Percentiles rank a stretch among this genome's conserved stretches.
Conservation (phyloP, 1,140 invertebrate species). For the Zaprionus africanus region DNA sequence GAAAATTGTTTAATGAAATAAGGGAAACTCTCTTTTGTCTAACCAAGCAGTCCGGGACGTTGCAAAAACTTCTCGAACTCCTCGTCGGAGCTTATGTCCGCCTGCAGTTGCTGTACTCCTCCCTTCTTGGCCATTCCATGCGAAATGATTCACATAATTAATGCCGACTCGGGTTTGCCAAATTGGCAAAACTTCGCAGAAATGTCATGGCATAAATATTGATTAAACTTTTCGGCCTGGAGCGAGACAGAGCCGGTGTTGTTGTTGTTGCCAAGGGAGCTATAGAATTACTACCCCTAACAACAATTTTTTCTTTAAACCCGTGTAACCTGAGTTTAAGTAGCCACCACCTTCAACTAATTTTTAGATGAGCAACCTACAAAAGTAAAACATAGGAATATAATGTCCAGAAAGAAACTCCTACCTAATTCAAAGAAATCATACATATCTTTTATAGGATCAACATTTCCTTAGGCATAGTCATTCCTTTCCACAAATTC, state of each 20-base stretch:
- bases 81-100: constrained; percentile 92
- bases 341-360: background rate
- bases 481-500: background rate
- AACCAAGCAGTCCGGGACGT: constrained; percentile 92
- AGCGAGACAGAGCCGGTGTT: background rate
- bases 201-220: constrained; percentile 21
- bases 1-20: background rate
- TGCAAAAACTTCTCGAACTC: constrained; percentile 93
- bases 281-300: background rate
- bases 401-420: background rate
- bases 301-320: background rate
- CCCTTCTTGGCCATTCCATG: constrained; percentile 88
- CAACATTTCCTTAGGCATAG: background rate
- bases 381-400: background rate
- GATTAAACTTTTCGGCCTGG: constrained; percentile 33
- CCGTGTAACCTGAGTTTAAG: background rate
- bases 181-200: constrained; percentile 22
- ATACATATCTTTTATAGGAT: background rate
- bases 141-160: constrained; percentile 54
- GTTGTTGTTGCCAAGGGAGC: background rate
- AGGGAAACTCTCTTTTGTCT: constrained; percentile 18
- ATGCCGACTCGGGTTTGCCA: background rate
- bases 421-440: background rate
- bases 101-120: constrained; percentile 90
- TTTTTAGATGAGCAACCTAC: background rate